A percentile compares a stretch with the other conserved stretches of the same genome.
Evolutionary conservation across 2,797 vertebrate genomes (phyloP).

Genomic region (Macropodus opercularis): DNA sequence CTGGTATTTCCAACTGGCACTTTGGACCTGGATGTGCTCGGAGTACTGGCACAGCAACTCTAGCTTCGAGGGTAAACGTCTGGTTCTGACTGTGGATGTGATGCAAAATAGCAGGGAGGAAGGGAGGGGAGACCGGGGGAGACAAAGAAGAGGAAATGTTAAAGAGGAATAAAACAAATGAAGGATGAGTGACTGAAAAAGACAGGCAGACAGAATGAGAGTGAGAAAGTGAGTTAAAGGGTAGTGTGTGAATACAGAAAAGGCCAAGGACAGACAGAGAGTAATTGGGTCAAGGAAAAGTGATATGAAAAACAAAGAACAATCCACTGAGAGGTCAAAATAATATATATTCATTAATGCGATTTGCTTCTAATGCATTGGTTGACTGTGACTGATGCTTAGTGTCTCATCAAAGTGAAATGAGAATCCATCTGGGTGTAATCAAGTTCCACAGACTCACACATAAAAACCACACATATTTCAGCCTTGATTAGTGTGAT

Average conservation of each 20-base stretch:
- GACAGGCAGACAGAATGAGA: slow-evolving; percentile 17
- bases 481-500: slow-evolving; percentile 80
- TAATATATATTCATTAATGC: slow-evolving; percentile 83
- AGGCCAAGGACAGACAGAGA: slow-evolving; percentile 71
- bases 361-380: slow-evolving; percentile 74
- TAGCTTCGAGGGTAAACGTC: neutral
- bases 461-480: slow-evolving; percentile 54
- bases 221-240: slow-evolving; percentile 61
- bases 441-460: slow-evolving; percentile 74
- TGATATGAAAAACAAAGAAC: slow-evolving; percentile 70
- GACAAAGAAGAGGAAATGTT: slow-evolving; percentile 5
- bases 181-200: slow-evolving; percentile 33
- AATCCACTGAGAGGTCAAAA: slow-evolving; percentile 76
- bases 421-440: slow-evolving; percentile 83
- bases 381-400: slow-evolving; percentile 82
- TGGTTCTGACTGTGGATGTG: slow-evolving; percentile 59
- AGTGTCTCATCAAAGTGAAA: slow-evolving; percentile 78
- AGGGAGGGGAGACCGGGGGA: neutral
- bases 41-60: slow-evolving; percentile 72
- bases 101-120: neutral
- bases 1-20: slow-evolving; percentile 67
- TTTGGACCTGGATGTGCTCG: slow-evolving; percentile 54
- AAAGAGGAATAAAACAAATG: slow-evolving; percentile 19
- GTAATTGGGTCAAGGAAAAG: slow-evolving; percentile 59
- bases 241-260: slow-evolving; percentile 72